A percentile compares a stretch with the other conserved stretches of the same genome.
These are phyloP conservation scores for Synergus japonicus DNA, from an alignment of 2,888 invertebrate species.

Conservation along the genomic window DNA sequence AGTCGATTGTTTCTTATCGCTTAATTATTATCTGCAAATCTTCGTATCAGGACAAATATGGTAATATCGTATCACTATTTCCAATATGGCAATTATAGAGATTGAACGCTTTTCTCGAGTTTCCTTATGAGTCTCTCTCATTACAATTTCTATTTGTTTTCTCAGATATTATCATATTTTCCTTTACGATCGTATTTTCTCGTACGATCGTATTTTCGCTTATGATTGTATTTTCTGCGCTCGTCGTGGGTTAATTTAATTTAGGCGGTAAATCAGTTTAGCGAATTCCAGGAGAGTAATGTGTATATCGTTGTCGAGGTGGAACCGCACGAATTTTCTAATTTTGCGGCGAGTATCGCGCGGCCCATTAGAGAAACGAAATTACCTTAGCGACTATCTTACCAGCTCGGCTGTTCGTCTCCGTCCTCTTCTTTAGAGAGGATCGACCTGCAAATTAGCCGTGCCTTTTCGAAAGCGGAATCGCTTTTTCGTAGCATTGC, in stretches of 20 bases:
- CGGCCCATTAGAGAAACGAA: constrained; percentile 42
- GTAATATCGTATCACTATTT: constrained; percentile 66
- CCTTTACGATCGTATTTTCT: no score
- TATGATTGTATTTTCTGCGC: background rate
- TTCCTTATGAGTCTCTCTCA: background rate
- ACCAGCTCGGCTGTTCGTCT: constrained; percentile 18
- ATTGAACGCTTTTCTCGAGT: background rate
- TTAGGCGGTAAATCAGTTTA: background rate
- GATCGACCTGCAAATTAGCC: constrained; percentile 59
- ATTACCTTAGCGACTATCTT: constrained; percentile 33
- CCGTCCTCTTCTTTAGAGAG: constrained; percentile 43
- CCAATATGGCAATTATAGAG: constrained; percentile 60
- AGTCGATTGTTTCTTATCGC: constrained; percentile 73
- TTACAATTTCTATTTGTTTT: background rate
- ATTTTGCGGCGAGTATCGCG: constrained; percentile 34
- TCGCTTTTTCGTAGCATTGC: constrained; percentile 46
- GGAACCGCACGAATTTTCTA: constrained; percentile 28
- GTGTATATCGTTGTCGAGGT: constrained; percentile 32
- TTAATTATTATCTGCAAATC: constrained; percentile 73
- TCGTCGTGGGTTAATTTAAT: constrained; percentile 6
- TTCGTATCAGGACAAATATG: constrained; percentile 74
- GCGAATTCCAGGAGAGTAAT: constrained; percentile 8
- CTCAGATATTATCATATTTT: background rate
- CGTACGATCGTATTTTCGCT: no score
- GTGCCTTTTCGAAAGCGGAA: constrained; percentile 45